phyloP scores from a whole-genome alignment of 2,888 invertebrate species.

The Dynastes tityus region DNA sequence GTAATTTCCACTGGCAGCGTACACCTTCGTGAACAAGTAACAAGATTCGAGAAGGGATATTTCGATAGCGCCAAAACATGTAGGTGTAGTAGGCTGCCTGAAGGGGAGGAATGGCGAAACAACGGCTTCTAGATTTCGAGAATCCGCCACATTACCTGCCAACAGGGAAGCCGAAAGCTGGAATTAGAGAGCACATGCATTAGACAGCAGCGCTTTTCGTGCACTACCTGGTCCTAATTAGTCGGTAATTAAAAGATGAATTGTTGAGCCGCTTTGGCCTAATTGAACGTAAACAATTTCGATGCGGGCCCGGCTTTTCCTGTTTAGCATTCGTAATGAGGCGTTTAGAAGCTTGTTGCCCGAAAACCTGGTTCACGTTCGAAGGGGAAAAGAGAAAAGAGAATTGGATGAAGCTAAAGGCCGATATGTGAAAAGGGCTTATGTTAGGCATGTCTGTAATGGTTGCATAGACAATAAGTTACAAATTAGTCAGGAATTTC shows the following conservation, averaged over 20 bases:
- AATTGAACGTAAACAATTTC: conserved; percentile 62
- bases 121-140: neutral
- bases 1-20: no score
- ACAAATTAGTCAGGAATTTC: no score
- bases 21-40: no score
- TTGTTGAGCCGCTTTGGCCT: conserved; percentile 60
- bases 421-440: neutral
- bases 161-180: conserved; percentile 1
- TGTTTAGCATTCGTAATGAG: conserved; percentile 31
- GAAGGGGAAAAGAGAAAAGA: neutral
- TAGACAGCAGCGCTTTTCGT: conserved; percentile 41
- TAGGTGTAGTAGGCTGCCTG: neutral
- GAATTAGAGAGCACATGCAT: conserved; percentile 51
- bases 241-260: conserved; percentile 62
- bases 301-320: conserved; percentile 22
- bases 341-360: neutral
- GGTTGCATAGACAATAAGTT: no score
- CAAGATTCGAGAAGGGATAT: no score
- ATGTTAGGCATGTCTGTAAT: neutral
- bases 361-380: neutral
- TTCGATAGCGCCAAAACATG: no score
- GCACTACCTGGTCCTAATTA: conserved; percentile 45
- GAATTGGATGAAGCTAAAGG: neutral
- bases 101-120: neutral
- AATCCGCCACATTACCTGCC: neutral